A percentile compares a stretch with the other conserved stretches of the same genome.
phyloP scores from a whole-genome alignment of 2,113 vertebrate species.

The Furnarius figulus region DNA sequence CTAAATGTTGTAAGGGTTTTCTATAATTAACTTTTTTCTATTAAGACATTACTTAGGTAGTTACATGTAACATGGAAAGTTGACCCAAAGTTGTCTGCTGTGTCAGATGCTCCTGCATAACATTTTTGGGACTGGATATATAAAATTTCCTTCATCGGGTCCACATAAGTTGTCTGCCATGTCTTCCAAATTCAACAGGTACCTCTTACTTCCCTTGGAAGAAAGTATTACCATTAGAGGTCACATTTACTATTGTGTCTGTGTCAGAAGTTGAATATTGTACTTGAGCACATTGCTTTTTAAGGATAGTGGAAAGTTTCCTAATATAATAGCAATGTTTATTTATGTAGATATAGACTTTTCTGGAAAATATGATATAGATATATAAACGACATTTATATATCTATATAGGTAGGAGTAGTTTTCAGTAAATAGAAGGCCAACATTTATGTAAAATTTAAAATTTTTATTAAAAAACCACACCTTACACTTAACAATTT shows the following conservation, averaged over 20 bases:
- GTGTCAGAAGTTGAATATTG: conserved; percentile 56
- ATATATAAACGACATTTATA: conserved; percentile 27
- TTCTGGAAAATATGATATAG: conserved; percentile 3
- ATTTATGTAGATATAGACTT: conserved; percentile 17
- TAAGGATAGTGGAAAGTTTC: conserved; percentile 20
- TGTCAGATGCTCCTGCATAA: conserved; percentile 36
- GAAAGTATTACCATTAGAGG: conserved; percentile 13
- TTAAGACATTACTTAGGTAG: neutral
- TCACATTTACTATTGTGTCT: conserved; percentile 21
- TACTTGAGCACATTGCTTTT: conserved; percentile 58
- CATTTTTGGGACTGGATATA: neutral
- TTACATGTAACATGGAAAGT: conserved; percentile 1
- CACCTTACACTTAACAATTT: neutral
- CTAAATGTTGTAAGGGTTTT: conserved; percentile 32
- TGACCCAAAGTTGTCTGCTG: conserved; percentile 6
- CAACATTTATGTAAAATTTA: neutral
- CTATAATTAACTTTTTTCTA: conserved; percentile 37
- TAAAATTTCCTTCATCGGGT: neutral
- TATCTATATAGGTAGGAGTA: conserved; percentile 17
- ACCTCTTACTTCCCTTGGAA: conserved; percentile 48
- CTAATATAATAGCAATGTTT: neutral
- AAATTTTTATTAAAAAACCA: neutral
- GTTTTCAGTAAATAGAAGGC: neutral
- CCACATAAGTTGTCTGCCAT: neutral
- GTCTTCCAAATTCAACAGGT: conserved; percentile 49